Evolutionary conservation across 2,888 invertebrate species (phyloP), one percentile per base, ranked within the genome.

Genomic region (Megamerina dolium): DNA sequence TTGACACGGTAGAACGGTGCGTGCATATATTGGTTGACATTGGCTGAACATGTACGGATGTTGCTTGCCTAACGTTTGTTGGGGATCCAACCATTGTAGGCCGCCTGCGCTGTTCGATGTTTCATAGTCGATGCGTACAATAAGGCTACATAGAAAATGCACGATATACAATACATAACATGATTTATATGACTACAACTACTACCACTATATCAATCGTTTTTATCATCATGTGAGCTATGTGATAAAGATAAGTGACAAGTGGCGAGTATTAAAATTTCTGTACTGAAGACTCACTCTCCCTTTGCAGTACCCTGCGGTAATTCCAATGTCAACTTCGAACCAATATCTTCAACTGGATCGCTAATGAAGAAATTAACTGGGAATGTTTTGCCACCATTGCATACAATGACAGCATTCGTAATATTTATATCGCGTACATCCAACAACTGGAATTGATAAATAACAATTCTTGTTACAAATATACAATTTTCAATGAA

Each of bases 1-100:
- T 74, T 95, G 94, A 61, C 93, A 94, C 0, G 95, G 95, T 3
- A 93, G 57, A 53, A 94, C 80, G 3, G 93, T 88, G 33, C 94
- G 79, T 1, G 90, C 89, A 73, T 92, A 89, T 53, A 92, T 91
- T 3, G 89, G 85, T 83, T 87, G 82, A 64, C 86, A 87, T 63
- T 88, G 87, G 51, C 86, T 87, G 72, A 87, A 88, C 59, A 95
- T 71, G 62, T 86, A 95, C 0, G 94, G 93, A 62, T 85, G 79
- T 54, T 79, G 76, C 64, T 89, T 88, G 44, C 92, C 93, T 9
- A 87, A 79, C 1, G 95, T 96, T 73, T 93, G 93, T 52, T 81
- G 79, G 1, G 89, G 83, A 17, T 78, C 78, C 50, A 96, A 70
- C 94, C 95, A 96, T 70, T 93, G 92, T 39, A 96, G 73, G 1